These are phyloP conservation scores for Plusia festucae DNA, from an alignment of 2,888 invertebrate genomes.

Conservation along the genomic window DNA sequence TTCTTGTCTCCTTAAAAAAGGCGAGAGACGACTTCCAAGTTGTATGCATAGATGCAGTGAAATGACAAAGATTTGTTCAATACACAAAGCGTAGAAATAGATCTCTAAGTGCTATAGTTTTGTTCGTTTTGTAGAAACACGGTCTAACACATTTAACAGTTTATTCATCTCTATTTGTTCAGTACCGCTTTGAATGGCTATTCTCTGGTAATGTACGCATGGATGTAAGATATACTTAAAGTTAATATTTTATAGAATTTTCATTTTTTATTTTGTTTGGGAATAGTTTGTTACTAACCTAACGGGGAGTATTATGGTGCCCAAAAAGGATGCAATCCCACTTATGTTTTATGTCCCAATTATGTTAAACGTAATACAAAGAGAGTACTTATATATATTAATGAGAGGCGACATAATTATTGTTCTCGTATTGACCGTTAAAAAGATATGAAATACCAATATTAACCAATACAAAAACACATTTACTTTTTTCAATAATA, in stretches of 20 bases:
- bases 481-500: background rate
- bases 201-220: slow-evolving; percentile 11
- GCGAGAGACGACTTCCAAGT: background rate
- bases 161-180: slow-evolving; percentile 44
- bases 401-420: no score
- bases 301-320: no score
- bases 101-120: background rate
- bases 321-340: no score
- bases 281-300: no score
- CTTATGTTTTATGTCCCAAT: no score
- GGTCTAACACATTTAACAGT: slow-evolving; percentile 40
- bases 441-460: no score
- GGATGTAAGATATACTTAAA: slow-evolving; percentile 13
- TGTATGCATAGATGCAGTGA: background rate
- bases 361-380: no score
- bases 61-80: background rate
- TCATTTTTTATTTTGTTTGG: no score
- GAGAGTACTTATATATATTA: no score
- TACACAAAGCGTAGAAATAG: background rate
- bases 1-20: no score
- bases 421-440: no score
- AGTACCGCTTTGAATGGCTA: slow-evolving; percentile 34
- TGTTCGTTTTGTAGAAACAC: background rate
- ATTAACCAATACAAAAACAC: no score
- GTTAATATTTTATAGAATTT: background rate